Base-by-base conservation (phyloP, 2,888 invertebrate genomes). In the Lithophane ornitopus region DNA sequence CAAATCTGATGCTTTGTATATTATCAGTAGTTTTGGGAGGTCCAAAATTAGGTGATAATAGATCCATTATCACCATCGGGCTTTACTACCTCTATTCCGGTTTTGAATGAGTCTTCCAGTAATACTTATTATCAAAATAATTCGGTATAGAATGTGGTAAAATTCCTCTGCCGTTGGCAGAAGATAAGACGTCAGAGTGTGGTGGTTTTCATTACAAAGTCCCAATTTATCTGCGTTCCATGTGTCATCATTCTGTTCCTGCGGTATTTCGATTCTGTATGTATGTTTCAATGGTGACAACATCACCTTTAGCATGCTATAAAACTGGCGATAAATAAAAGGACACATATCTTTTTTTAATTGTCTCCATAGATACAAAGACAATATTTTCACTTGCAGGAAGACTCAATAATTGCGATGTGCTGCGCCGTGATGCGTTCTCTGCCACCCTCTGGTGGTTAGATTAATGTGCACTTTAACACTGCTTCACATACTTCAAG, bases 391-490 rank as follows among this genome's bases (percentile, higher is more conserved):
- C n/a, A 61, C 22, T 49, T 39, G 44, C 34, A 52, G 46, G 22
- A 11, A 56, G 49, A 67, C 61, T 56, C 54, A 69, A 63, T 68
- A 68, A 70, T 67, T 58, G 62, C 52, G 9, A 8, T 22, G 56
- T 6, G 14, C 41, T 68, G 44, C 44, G 28, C 68, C 22, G 59
- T 22, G 56, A 61, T 66, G 70, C 75, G 61, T 62, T 63, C 39
- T 28, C 26, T n/a, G 79, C 26, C 59, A 76, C 70, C 73, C 72
- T 79, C 83, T 28, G 79, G 9, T 82, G 70, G 34, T 9, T 12
- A 49, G 9, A 8, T 34, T 82, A 84, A 82, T 76, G 0, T 58
- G 63, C 65, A 70, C 14, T 61, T 26, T 41, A 62, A 22, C 22
- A 59, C 69, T 39, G 61, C 61, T 58, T 52, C 66, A 41, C 61